phyloP scores from a whole-genome alignment of 2,113 vertebrate genomes.

The Potamarius usumacintae region DNA sequence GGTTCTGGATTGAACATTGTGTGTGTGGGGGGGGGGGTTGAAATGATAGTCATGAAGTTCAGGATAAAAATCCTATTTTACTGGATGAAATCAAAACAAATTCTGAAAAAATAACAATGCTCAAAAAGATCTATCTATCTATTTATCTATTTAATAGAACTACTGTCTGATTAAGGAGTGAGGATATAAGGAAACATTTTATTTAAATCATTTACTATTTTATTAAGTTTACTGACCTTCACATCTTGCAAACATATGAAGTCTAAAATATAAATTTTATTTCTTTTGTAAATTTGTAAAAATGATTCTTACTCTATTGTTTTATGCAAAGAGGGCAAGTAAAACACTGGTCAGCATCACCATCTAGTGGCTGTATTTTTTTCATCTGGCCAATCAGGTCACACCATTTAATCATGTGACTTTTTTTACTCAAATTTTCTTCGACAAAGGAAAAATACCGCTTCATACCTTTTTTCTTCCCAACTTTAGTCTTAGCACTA shows the following conservation, averaged over 20 bases:
- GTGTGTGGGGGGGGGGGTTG: no score
- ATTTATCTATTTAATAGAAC: no score
- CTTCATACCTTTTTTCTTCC: background rate
- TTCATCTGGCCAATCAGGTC: slow-evolving; percentile 1
- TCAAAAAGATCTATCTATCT: no score
- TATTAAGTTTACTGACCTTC: background rate
- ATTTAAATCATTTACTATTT: background rate
- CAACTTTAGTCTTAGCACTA: background rate
- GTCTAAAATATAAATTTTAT: background rate
- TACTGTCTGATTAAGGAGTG: background rate
- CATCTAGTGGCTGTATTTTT: slow-evolving; percentile 8
- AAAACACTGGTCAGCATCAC: slow-evolving; percentile 4
- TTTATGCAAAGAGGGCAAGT: background rate
- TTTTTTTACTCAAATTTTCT: background rate
- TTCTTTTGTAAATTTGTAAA: background rate
- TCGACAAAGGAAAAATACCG: background rate
- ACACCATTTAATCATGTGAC: slow-evolving; percentile 22
- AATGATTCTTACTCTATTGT: background rate
- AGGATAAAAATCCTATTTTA: background rate
- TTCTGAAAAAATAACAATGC: no score
- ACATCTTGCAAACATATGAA: background rate
- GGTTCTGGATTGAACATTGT: no score
- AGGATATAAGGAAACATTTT: background rate
- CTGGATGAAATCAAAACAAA: background rate
- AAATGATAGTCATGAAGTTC: background rate